Evolutionary conservation across 2,888 invertebrate species (phyloP), one percentile per base, ranked within the genome.

Genomic region (Timema cristinae): DNA sequence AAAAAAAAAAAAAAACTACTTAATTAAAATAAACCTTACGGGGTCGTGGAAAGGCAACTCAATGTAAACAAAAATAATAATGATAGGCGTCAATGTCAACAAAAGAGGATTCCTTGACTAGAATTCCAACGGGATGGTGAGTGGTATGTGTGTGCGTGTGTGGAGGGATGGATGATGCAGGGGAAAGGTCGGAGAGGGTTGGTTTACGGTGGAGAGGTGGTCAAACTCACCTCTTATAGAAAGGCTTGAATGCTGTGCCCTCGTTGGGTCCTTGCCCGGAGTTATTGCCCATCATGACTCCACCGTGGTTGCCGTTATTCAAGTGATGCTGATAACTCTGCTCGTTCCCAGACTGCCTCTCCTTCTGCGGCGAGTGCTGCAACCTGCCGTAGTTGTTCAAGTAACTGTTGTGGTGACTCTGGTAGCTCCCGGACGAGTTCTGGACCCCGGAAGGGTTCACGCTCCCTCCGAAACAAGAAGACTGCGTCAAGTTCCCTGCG

Each of bases 191-290:
- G 32, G 32, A 32, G 32, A 32, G 32, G 4, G 32, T 32, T 1
- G 32, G n/a, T n/a, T 63, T 63, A 63, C 63, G 63, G 54, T 54
- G 54, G 54, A 13, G 11, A n/a, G 47, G 63, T 15, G 7, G 63
- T 49, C 48, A 56, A 48, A 84, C 84, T 85, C 82, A 94, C 94
- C 93, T 93, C 86, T 94, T 95, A 83, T 94, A 94, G 83, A 94
- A 93, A 76, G 94, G 94, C 84, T 94, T 94, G 84, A 94, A 94
- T 80, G 93, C 92, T 71, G 92, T 85, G 79, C 84, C 79, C 79
- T 83, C 78, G 79, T 80, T 72, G 79, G 81, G 72, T 87, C 83
- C 80, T 87, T 78, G 67, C 79, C 80, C 63, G 79, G 77, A 75
- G 81, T 78, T 84, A 83, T 72, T 85, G 83, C 82, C 88, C 83